phyloP scores from a whole-genome alignment of 2,113 vertebrate genomes.

The Corvus moneduloides region DNA sequence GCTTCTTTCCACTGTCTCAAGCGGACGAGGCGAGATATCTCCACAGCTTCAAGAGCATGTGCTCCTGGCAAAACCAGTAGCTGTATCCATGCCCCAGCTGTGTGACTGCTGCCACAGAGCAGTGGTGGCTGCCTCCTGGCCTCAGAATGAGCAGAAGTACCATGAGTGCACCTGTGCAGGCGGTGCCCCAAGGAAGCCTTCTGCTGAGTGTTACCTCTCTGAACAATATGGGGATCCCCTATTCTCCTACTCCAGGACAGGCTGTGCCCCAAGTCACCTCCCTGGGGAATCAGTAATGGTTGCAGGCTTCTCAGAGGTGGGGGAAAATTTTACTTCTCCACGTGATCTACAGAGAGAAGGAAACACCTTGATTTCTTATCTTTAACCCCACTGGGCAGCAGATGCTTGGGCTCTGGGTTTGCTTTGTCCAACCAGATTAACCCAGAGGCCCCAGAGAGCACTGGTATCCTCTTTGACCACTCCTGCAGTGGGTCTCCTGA shows the following conservation, averaged over 20 bases:
- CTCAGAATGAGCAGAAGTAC: not conserved
- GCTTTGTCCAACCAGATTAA: not conserved
- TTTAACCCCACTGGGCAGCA: not conserved
- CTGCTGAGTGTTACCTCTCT: not conserved
- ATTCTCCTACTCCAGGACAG: not conserved
- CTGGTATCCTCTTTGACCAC: not conserved
- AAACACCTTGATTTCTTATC: not conserved
- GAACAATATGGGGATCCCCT: not conserved
- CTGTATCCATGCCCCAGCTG: not conserved
- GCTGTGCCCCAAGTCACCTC: not conserved
- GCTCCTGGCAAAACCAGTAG: not conserved
- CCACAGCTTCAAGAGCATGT: not conserved
- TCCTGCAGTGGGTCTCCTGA: not conserved
- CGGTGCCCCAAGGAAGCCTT: not conserved
- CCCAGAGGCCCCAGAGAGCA: not conserved
- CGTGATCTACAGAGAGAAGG: not conserved
- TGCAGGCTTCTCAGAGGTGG: rapidly evolving
- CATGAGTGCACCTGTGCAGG: not conserved
- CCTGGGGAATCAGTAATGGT: not conserved
- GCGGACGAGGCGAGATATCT: not conserved
- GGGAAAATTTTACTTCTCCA: not conserved
- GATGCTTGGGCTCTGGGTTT: not conserved
- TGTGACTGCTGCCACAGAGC: not conserved
- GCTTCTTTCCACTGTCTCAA: not conserved
- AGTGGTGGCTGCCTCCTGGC: not conserved